Conservation (phyloP, 1,140 invertebrate species). For the Gryllus bimaculatus region DNA sequence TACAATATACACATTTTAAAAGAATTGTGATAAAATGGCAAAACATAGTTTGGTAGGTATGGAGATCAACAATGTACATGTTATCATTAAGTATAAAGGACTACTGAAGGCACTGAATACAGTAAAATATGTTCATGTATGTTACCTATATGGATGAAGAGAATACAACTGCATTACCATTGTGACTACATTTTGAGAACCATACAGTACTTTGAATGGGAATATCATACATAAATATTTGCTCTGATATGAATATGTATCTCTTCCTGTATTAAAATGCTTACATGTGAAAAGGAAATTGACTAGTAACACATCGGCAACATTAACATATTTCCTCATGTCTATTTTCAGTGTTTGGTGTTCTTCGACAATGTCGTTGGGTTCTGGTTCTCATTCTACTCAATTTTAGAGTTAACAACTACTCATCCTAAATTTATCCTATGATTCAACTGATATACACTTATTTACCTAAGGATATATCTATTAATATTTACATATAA, state of each 20-base stretch:
- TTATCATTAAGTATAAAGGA: background rate
- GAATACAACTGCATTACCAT: background rate
- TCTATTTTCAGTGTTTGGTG: background rate
- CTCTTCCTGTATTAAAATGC: background rate
- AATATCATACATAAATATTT: background rate
- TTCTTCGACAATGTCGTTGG: background rate
- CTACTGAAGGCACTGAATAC: conserved; percentile 1
- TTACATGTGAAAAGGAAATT: background rate
- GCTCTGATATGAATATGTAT: background rate
- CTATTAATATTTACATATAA: background rate
- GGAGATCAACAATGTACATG: conserved; percentile 1
- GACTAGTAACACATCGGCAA: background rate
- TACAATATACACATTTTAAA: conserved; percentile 1
- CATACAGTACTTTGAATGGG: background rate
- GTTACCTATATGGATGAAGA: conserved; percentile 1
- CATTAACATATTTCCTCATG: background rate
- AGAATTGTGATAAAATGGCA: conserved; percentile 5
- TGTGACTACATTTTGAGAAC: background rate
- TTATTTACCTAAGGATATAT: too few species aligned
- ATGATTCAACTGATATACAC: too few species aligned
- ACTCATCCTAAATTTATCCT: background rate
- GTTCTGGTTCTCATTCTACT: background rate
- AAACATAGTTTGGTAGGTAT: background rate
- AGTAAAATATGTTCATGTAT: conserved; percentile 1
- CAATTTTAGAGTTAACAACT: background rate